Base-by-base conservation (phyloP, 2,113 vertebrate genomes). In the Atlantisia rogersi region DNA sequence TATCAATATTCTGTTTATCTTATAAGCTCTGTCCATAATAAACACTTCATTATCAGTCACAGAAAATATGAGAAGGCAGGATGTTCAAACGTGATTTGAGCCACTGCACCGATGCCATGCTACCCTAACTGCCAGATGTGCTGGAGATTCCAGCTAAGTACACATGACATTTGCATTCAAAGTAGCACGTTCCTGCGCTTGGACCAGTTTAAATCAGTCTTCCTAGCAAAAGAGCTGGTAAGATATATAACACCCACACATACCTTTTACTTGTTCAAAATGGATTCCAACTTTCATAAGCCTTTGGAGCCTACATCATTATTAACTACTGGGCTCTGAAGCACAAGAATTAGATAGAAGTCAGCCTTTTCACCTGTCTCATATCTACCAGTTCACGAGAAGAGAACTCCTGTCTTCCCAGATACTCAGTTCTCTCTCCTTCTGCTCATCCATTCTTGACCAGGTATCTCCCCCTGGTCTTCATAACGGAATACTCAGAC, bases 21-120 rank as follows among this genome's bases (percentile, higher is more conserved):
- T 92, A 65, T 58, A 82, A 67, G 63, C 67, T 67, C 53, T 85
- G 35, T 55, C 52, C 37, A 37, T 89, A 65, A 59, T 75, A 71
- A 95, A 83, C 60, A 86, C 64, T 88, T 88, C 46, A 59, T 93
- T 94, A 91, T n/a, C 68, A 89, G 68, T 22, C 74, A 77, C 18
- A 81, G 73, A 90, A 88, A 77, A 75, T 60, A 83, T 29, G 8
- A 92, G 73, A 92, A 92, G 82, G 73, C 44, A 68, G 60, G 39
- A 81, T 83, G 29, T 35, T 88, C 22, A 77, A 92, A 92, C 39
- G 35, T n/a, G 26, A 56, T 65, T 53, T 75, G 53, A 82, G 40
- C 40, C 56, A 73, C 37, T 67, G 35, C 71, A 86, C 40, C 69
- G 77, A 26, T 83, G 76, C 42, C 80, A 80, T 21, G 55, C 26